phyloP scores from a whole-genome alignment of 1,140 invertebrate genomes.

The Spodoptera litura region DNA sequence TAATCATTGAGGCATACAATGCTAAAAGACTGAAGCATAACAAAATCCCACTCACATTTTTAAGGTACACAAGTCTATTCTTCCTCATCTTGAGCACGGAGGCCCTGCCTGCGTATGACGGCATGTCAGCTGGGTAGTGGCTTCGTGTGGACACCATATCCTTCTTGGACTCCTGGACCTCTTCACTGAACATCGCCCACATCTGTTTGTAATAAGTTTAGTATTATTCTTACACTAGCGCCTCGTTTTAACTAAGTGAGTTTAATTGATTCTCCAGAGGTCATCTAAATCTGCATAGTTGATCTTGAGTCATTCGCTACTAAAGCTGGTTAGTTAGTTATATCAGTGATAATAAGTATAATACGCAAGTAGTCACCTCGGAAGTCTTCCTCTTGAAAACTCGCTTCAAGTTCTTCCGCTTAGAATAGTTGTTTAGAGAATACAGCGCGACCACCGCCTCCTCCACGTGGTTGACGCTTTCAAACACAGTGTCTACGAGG shows the following conservation, averaged over 20 bases:
- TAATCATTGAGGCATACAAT: too few relatives aligned
- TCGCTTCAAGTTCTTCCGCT: constrained; percentile 88
- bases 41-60: constrained; percentile 75
- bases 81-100: constrained; percentile 88
- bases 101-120: constrained; percentile 90
- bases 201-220: constrained; percentile 82
- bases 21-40: too few relatives aligned
- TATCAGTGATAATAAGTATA: too few relatives aligned
- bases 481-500: constrained; percentile 89
- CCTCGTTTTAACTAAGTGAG: too few relatives aligned
- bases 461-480: constrained; percentile 89
- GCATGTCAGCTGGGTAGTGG: constrained; percentile 88
- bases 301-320: too few relatives aligned
- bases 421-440: constrained; percentile 90
- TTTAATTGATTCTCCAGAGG: too few relatives aligned
- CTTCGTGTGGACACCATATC: constrained; percentile 89
- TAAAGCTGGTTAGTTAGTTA: too few relatives aligned
- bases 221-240: too few relatives aligned
- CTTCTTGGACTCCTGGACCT: constrained; percentile 91
- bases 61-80: constrained; percentile 87
- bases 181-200: constrained; percentile 92
- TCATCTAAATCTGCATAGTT: too few relatives aligned
- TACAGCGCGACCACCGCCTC: constrained; percentile 90
- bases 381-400: constrained; percentile 89
- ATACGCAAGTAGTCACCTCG: constrained; percentile 63